A percentile compares a stretch with the other conserved stretches of the same genome.
phyloP scores from a whole-genome alignment of 2,113 vertebrate genomes.

The Paratilapia polleni region DNA sequence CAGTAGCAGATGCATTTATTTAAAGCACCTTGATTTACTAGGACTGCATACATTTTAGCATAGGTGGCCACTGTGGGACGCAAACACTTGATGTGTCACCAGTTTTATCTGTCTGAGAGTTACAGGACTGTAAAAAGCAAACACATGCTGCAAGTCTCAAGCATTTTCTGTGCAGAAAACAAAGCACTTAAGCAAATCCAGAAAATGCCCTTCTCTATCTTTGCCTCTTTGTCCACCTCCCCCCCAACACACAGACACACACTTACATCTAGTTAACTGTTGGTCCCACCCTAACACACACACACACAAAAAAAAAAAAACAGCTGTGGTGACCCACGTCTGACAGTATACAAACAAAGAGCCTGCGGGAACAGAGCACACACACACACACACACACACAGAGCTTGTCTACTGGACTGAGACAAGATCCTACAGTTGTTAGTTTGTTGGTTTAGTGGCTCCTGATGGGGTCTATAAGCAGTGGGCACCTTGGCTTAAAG shows the following conservation, averaged over 20 bases:
- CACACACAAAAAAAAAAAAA: no score
- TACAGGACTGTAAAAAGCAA: conserved; percentile 26
- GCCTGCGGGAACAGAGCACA: conserved; percentile 45
- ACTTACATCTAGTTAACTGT: conserved; percentile 43
- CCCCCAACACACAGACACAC: conserved; percentile 24
- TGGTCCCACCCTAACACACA: conserved; percentile 60
- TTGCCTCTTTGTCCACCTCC: conserved; percentile 18
- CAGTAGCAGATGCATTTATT: conserved; percentile 55
- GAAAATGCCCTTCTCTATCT: conserved; percentile 38
- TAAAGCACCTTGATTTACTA: conserved; percentile 16
- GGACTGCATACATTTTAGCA: background rate
- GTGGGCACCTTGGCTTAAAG: conserved; percentile 30
- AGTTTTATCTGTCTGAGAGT: background rate
- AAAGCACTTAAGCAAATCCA: conserved; percentile 32
- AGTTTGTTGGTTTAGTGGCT: conserved; percentile 74
- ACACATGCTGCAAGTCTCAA: conserved; percentile 31
- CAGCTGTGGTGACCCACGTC: conserved; percentile 76
- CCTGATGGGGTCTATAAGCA: conserved; percentile 52
- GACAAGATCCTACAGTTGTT: conserved; percentile 62
- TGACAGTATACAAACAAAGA: conserved; percentile 75
- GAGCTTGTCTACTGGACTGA: conserved; percentile 52
- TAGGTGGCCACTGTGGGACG: background rate
- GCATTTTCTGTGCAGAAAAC: conserved; percentile 32
- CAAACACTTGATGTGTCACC: background rate
- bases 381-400: conserved; percentile 21